Percentiles rank a stretch among this genome's conserved stretches.
These are phyloP conservation scores for Labia minor DNA, from an alignment of 2,888 invertebrate species.

Conservation along the genomic window DNA sequence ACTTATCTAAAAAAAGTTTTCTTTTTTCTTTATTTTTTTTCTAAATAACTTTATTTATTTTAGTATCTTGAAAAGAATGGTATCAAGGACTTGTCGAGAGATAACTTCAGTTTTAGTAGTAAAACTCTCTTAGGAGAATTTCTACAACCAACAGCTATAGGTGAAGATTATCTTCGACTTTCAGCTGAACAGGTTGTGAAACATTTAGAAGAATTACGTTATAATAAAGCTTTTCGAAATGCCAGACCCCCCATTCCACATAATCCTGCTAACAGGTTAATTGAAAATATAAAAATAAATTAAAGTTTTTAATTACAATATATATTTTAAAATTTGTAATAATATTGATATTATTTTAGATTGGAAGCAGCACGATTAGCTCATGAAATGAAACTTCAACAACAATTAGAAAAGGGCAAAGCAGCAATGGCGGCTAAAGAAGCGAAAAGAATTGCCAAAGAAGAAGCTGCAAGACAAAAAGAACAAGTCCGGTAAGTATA, in stretches of 20 bases:
- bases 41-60: conserved; percentile 28
- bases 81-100: conserved; percentile 56
- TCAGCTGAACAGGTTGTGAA: conserved; percentile 73
- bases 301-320: too few relatives aligned
- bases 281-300: background rate
- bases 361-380: conserved; percentile 53
- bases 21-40: conserved; percentile 17
- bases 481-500: conserved; percentile 38
- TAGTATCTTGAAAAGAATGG: conserved; percentile 65
- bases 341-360: conserved; percentile 34
- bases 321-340: too few relatives aligned
- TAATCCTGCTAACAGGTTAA: background rate
- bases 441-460: conserved; percentile 61
- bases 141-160: conserved; percentile 61
- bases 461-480: conserved; percentile 46
- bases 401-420: conserved; percentile 57
- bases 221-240: background rate
- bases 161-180: conserved; percentile 59
- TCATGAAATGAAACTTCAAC: conserved; percentile 46
- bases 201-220: conserved; percentile 43
- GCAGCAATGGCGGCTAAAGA: conserved; percentile 49
- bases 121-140: conserved; percentile 84
- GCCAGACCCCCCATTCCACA: background rate
- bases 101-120: conserved; percentile 88
- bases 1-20: conserved; percentile 20